Evolutionary conservation across 2,113 vertebrate genomes (phyloP).

Genomic region (Esox niger): DNA sequence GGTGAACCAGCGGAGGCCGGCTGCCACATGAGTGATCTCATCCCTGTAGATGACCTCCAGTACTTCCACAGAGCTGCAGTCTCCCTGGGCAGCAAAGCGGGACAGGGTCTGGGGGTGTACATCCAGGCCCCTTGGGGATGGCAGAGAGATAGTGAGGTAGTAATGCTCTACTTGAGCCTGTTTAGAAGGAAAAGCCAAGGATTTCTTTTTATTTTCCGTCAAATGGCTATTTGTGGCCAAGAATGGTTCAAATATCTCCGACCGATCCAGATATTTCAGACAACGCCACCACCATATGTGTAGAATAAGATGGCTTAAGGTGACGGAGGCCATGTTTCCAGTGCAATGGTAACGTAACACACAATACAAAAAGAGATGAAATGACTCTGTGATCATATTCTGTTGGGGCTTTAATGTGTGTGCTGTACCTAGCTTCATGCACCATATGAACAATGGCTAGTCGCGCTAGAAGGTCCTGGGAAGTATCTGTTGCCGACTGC

Average conservation of each 20-base stretch:
- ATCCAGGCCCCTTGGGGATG: slow-evolving; percentile 54
- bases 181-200: background rate
- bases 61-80: slow-evolving; percentile 50
- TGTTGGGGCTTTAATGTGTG: background rate
- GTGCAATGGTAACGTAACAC: too few species aligned
- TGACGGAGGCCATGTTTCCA: too few species aligned
- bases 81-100: slow-evolving; percentile 59
- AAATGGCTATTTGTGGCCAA: too few species aligned
- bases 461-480: slow-evolving; percentile 57
- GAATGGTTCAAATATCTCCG: too few species aligned
- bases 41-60: slow-evolving; percentile 65
- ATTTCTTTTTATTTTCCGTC: too few species aligned
- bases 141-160: background rate
- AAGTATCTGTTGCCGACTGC: slow-evolving; percentile 64
- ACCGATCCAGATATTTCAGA: too few species aligned
- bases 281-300: too few species aligned
- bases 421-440: slow-evolving; percentile 61
- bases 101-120: slow-evolving; percentile 66
- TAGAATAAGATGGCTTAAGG: too few species aligned
- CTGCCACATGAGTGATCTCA: slow-evolving; percentile 67
- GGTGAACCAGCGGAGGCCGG: slow-evolving; percentile 66
- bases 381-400: too few species aligned
- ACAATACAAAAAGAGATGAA: too few species aligned
- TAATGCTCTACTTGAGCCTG: background rate
- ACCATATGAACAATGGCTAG: slow-evolving; percentile 70